These are phyloP conservation scores for Equus przewalskii DNA, from an alignment of 2,113 vertebrate species.

Conservation along the genomic window DNA sequence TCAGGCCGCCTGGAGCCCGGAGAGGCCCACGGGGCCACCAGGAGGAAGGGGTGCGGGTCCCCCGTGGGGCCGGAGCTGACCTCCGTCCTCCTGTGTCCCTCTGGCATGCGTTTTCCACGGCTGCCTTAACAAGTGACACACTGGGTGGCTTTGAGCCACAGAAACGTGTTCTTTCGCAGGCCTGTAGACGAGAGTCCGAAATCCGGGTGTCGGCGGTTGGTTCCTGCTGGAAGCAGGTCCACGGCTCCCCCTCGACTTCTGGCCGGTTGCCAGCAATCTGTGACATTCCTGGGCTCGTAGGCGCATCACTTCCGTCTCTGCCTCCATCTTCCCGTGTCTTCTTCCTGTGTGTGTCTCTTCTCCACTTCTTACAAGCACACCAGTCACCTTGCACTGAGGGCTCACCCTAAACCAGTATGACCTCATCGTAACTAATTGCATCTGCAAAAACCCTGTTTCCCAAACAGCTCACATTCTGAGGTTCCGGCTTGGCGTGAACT, in stretches of 20 bases:
- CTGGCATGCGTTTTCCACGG: too few relatives aligned
- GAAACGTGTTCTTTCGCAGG: background rate
- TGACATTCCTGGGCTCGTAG: fast-evolving
- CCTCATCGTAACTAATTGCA: background rate
- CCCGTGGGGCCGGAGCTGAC: fast-evolving
- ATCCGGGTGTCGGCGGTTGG: background rate
- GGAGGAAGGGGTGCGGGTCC: background rate
- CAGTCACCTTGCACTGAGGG: background rate
- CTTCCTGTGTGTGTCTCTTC: too few relatives aligned
- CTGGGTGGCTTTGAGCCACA: background rate
- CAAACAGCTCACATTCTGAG: background rate
- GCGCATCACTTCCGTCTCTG: fast-evolving
- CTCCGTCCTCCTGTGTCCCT: background rate
- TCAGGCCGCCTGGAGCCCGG: background rate
- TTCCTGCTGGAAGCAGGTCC: background rate
- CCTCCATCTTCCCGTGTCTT: fast-evolving
- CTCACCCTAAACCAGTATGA: background rate
- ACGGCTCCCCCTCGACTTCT: background rate
- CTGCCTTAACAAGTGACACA: background rate
- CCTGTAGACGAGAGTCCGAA: background rate
- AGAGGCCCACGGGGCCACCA: fast-evolving
- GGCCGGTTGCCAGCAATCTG: fast-evolving
- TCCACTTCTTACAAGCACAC: background rate
- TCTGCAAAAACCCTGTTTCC: background rate
- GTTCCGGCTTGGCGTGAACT: background rate